Percentiles rank a stretch among this genome's conserved stretches.
phyloP scores from a whole-genome alignment of 2,888 invertebrate species.

The Orthosia gracilis region DNA sequence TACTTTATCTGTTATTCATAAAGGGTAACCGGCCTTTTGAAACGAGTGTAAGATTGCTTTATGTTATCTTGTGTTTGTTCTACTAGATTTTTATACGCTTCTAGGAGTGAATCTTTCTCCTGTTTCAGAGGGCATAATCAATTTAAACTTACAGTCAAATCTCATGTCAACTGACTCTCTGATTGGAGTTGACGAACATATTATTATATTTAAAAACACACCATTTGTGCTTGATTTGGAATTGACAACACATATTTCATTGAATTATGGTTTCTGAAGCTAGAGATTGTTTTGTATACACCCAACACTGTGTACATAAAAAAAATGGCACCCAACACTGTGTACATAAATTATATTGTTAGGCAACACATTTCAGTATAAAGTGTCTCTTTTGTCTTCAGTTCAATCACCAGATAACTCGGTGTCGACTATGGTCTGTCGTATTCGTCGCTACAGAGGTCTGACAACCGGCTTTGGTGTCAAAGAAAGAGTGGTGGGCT shows the following conservation, averaged over 20 bases:
- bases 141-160: not conserved
- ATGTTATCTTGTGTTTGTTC: not conserved
- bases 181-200: too few species aligned
- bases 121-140: not conserved
- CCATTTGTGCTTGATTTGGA: not conserved
- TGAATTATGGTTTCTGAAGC: not conserved
- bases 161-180: not conserved
- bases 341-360: not conserved
- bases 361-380: conserved; percentile 8
- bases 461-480: conserved; percentile 92
- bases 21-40: not conserved
- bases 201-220: too few species aligned
- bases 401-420: conserved; percentile 63
- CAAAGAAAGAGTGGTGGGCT: conserved; percentile 91
- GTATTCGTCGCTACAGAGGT: conserved; percentile 93
- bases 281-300: not conserved
- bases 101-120: not conserved
- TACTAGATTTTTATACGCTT: not conserved
- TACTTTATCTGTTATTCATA: not conserved
- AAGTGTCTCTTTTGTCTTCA: conserved; percentile 53
- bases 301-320: too few species aligned
- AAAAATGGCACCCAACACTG: not conserved
- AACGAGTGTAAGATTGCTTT: not conserved
- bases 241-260: not conserved
- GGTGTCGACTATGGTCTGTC: conserved; percentile 81